Conservation (phyloP, 2,797 vertebrate genomes). For the Myotis myotis region DNA sequence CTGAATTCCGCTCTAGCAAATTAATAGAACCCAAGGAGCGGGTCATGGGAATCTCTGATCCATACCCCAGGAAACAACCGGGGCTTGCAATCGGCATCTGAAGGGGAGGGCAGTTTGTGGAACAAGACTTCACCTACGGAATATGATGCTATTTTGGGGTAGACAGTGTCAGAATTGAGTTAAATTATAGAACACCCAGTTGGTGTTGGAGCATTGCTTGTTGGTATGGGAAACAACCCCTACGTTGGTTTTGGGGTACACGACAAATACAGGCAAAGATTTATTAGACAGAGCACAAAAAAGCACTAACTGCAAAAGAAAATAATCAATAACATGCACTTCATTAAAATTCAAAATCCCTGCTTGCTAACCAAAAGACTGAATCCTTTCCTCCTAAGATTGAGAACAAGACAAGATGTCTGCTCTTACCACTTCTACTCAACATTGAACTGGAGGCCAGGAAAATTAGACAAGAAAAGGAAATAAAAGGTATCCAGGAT, state of each 20-base stretch:
- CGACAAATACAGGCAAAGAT: neutral
- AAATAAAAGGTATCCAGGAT: neutral
- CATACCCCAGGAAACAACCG: neutral
- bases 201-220: neutral
- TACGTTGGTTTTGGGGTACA: neutral
- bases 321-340: neutral
- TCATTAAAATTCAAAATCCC: slow-evolving; percentile 22
- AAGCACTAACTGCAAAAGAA: neutral
- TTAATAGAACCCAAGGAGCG: neutral
- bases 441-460: neutral
- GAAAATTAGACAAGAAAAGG: neutral
- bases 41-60: neutral
- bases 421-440: neutral
- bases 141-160: neutral
- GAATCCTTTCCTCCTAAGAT: neutral
- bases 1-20: neutral
- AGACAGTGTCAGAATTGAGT: neutral
- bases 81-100: neutral
- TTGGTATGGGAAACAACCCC: neutral
- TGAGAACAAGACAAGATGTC: neutral
- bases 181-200: neutral
- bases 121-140: neutral
- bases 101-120: neutral
- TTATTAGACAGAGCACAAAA: neutral
- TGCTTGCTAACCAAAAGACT: neutral